A percentile compares a stretch with the other conserved stretches of the same genome.
Evolutionary conservation across 2,888 invertebrate genomes (phyloP).

Genomic region (Amblyjoppa fuscipennis): DNA sequence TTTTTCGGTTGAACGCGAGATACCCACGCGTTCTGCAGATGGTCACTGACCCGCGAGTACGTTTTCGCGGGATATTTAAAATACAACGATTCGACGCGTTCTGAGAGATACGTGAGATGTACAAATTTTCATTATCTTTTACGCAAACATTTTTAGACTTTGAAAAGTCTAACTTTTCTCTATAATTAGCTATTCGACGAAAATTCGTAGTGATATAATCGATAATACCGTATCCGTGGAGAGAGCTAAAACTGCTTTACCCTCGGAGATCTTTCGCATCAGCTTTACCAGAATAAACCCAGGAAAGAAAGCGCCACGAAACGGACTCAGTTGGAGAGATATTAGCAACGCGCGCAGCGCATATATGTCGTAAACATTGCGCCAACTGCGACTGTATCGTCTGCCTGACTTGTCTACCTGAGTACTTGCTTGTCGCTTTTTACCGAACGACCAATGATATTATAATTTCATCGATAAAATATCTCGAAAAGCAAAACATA

Average conservation of each 20-base stretch:
- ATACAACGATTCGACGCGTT: neutral
- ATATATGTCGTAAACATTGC: no score
- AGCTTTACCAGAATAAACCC: neutral
- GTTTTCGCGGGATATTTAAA: constrained; percentile 3
- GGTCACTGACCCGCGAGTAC: neutral
- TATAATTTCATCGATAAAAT: no score
- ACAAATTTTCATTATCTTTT: neutral
- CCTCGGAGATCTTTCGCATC: neutral
- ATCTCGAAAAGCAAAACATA: no score
- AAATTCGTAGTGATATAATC: neutral
- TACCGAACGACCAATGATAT: no score
- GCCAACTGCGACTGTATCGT: no score
- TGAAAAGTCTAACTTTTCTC: neutral
- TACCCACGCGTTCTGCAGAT: constrained; percentile 8
- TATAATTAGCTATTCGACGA: neutral
- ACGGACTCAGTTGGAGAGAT: no score
- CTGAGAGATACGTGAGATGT: neutral
- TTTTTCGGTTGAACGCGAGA: neutral
- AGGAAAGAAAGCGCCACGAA: no score
- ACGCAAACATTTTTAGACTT: neutral
- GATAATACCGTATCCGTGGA: neutral
- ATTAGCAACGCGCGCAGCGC: no score
- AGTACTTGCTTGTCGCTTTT: neutral
- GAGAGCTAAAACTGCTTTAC: neutral
- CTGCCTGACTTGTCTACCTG: no score